Evolutionary conservation across 2,888 invertebrate species (phyloP), one percentile per base, ranked within the genome.

Genomic region (Xestobium rufovillosum): DNA sequence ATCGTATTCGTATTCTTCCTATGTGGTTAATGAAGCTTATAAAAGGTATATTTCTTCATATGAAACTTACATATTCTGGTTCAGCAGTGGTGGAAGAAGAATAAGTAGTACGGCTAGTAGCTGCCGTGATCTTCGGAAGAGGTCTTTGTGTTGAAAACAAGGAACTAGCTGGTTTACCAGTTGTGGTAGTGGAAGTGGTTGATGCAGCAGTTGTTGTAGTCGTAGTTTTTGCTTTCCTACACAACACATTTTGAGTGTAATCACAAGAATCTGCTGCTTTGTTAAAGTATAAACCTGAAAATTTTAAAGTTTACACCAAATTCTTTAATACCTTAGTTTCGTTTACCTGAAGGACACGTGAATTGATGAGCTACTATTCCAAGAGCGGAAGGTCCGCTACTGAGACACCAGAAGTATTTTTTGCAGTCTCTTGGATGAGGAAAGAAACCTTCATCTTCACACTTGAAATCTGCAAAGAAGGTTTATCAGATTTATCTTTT

Each of bases 371-470:
- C 90, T 3, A 92, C 85, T 31, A 92, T 83, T 43, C 91, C 92
- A 11, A 89, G 72, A 55, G 89, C 85, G 0, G 90, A 86, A 1
- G 90, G 83, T 2, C 88, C 88, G 52, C 83, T 86, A 59, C 89
- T 89, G 45, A 92, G 68, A 59, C 92, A 92, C 91, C 92, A 92
- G 68, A 87, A 92, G 59, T 92, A 92, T 60, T 91, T 91, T 62
- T 90, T 89, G 65, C 92, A 92, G 63, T 92, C 91, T 26, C 86
- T 76, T 0, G 91, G 91, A 67, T 92, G 90, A 10, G 82, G 80
- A 68, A 80, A 92, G 70, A 92, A 92, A 2, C 92, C 92, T 69
- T 92, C 92, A 46, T 92, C 91, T 52, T 80, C 83, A 60, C 92
- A 92, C 60, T 87, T 87, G 65, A 92, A 92, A 58, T 86, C 89